Base-by-base conservation (phyloP, 2,113 vertebrate genomes). In the Tragelaphus buxtoni region DNA sequence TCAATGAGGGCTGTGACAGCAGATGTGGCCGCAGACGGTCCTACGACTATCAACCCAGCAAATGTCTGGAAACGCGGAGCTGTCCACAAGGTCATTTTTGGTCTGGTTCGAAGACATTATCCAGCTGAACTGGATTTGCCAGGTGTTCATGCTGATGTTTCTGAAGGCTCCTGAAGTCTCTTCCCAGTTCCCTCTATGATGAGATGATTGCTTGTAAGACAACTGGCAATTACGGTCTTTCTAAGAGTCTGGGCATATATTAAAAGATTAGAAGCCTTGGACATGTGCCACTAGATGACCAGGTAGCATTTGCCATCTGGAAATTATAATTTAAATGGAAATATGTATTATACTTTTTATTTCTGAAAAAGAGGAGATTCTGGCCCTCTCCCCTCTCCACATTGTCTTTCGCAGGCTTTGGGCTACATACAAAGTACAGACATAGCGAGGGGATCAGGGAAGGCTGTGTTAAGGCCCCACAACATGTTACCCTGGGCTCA, bases 141-240 rank as follows among this genome's bases (percentile, higher is more conserved):
- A 97, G 98, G 94, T 96, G 86, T 32, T 96, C 58, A 7, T 95
- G 94, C 58, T 82, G 45, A 51, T 93, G 20, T 63, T 14, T 96
- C 42, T 42, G 42, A 42, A 42, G 63, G 91, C 97, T 98, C 93
- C 93, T 88, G 45, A 94, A 85, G 80, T 94, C 92, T 93, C 30
- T 87, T 88, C 96, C 85, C 16, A 53, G 92, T 55, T 79, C 47
- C 58, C 20, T 11, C 91, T 91, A 85, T 74, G 90, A 92, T 80
- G 76, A 97, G 94, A 47, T 96, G 69, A 84, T 49, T 95, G 83
- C 92, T 96, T 87, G 18, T 90, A 92, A 95, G 96, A 94, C 88
- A 96, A 93, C 79, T 95, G 47, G 90, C 82, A 97, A 83, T 97
- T 95, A 85, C 7, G 24, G 80, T 55, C 94, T 56, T 96, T 97